Base-by-base conservation (phyloP, 2,113 vertebrate genomes). In the Acrocephalus kingi region DNA sequence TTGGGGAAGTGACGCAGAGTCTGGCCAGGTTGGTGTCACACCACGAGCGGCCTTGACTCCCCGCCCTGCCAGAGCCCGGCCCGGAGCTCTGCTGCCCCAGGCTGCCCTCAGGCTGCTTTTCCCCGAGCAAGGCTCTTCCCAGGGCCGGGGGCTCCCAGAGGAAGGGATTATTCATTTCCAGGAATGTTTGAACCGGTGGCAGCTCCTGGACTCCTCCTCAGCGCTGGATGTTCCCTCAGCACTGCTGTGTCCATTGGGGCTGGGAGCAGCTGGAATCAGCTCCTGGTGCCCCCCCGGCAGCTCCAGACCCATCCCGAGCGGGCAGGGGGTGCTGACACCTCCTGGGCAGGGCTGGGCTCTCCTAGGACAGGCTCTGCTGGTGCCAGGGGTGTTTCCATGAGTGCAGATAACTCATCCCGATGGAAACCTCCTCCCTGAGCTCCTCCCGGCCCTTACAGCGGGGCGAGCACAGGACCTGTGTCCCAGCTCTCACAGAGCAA, bases 151-250 rank as follows among this genome's bases (percentile, higher is more conserved):
- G 41, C 59, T 75, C 63, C 71, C 74, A 76, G 56, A 72, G 90
- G 93, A 97, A 95, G 92, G 0, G 20, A 49, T 91, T 92, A 83
- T 80, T 96, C 87, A 95, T 74, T 96, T 96, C 94, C 93, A 95
- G 92, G 94, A 94, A 77, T 43, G 33, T 37, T 28, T 79, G 91
- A 96, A 87, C 11, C 66, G 67, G 21, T 31, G 46, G 71, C 56
- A 93, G 48, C 92, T 91, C 83, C 96, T 95, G 94, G 89, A 89
- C 79, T 58, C 16, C 68, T 58, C 25, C 43, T 28, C n/a, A 10
- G 25, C 2, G 11, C 37, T 84, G 69, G 68, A 33, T 89, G 74
- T 92, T 89, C 88, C 68, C 92, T 52, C 23, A 2, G 23, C 11
- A 13, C 6, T 62, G 43, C 39, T 30, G 12, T 4, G 24, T 35